These are phyloP conservation scores for Actias luna DNA, from an alignment of 2,888 invertebrate genomes.

Conservation along the genomic window DNA sequence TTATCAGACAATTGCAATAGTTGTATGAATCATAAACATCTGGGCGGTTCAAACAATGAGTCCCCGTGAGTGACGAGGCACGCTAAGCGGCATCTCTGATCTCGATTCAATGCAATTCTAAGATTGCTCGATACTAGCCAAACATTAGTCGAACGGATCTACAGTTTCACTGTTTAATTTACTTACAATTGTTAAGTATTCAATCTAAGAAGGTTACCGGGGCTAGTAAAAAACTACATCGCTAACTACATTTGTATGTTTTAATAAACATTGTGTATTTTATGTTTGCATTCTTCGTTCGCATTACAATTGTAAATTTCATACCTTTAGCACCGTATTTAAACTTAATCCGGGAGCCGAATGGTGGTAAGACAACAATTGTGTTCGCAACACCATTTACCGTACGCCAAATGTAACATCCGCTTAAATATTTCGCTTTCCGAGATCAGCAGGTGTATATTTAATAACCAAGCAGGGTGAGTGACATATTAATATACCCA, in stretches of 20 bases:
- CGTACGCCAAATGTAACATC: too few species aligned
- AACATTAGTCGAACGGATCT: constrained; percentile 71
- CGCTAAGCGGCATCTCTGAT: constrained; percentile 68
- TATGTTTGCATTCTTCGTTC: not conserved
- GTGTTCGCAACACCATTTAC: too few species aligned
- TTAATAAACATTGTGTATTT: constrained; percentile 8
- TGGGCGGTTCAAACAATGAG: constrained; percentile 68
- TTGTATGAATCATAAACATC: constrained; percentile 70
- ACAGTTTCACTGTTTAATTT: constrained; percentile 67
- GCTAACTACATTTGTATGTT: constrained; percentile 24
- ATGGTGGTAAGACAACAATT: too few species aligned
- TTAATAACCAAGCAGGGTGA: too few species aligned
- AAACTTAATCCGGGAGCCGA: too few species aligned
- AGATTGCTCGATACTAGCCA: constrained; percentile 65
- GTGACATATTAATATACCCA: too few species aligned
- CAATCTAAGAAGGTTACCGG: constrained; percentile 68
- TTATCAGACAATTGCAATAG: constrained; percentile 69
- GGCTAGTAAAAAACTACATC: constrained; percentile 40
- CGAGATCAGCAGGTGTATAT: too few species aligned
- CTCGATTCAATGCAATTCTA: constrained; percentile 59
- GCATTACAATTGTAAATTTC: not conserved
- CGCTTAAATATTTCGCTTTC: too few species aligned
- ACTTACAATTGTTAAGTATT: constrained; percentile 59
- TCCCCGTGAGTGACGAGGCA: constrained; percentile 70
- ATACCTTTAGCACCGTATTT: not conserved